A percentile compares a stretch with the other conserved stretches of the same genome.
phyloP scores from a whole-genome alignment of 2,113 vertebrate genomes.

The Eurystomus gularis region DNA sequence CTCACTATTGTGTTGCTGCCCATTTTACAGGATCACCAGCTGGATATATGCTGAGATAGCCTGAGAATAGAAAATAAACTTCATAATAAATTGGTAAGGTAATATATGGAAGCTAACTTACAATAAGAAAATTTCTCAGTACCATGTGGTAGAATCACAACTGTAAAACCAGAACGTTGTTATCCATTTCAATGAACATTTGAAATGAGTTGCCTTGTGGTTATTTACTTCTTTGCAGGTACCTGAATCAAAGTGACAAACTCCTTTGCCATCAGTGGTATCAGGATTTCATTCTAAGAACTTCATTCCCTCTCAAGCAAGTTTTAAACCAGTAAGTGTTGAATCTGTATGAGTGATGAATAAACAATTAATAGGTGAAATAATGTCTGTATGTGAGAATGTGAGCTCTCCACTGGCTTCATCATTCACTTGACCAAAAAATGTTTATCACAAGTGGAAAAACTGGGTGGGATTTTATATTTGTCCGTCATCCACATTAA shows the following conservation, averaged over 20 bases:
- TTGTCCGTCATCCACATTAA: neutral
- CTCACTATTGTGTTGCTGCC: neutral
- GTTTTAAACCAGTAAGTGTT: neutral
- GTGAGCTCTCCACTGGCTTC: neutral
- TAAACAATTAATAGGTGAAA: neutral
- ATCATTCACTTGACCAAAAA: neutral
- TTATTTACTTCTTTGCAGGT: neutral
- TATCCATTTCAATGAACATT: neutral
- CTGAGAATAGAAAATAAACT: neutral
- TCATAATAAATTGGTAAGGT: neutral
- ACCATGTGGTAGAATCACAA: neutral
- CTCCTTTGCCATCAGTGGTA: neutral
- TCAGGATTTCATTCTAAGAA: neutral
- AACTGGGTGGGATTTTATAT: neutral
- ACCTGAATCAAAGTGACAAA: neutral
- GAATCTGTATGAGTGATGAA: neutral
- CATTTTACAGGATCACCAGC: neutral
- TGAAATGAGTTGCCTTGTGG: neutral
- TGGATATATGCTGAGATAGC: neutral
- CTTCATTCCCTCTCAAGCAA: neutral
- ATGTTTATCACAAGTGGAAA: neutral
- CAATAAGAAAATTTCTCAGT: neutral
- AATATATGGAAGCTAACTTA: neutral
- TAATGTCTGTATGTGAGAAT: neutral
- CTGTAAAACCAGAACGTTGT: neutral